Evolutionary conservation across 2,797 vertebrate genomes (phyloP).

Genomic region (Coccyzus lansbergi): DNA sequence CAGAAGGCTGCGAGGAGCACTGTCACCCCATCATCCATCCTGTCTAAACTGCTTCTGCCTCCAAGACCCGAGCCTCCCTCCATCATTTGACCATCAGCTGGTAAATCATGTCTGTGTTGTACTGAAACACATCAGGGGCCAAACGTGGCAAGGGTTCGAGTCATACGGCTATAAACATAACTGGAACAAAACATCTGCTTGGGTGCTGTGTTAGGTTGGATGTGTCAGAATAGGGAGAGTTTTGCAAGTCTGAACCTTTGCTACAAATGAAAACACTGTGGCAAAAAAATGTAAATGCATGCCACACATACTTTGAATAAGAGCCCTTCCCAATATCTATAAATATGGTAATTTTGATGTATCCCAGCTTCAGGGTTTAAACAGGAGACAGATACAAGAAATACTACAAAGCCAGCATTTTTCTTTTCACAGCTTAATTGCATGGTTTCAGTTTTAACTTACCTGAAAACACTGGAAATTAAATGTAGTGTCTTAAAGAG

Average conservation of each 20-base stretch:
- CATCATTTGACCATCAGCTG: not conserved
- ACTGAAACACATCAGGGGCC: not conserved
- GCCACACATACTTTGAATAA: not conserved
- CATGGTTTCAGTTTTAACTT: not conserved
- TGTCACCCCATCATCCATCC: not conserved
- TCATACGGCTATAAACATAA: not conserved
- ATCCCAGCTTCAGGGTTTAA: not conserved
- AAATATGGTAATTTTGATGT: not conserved
- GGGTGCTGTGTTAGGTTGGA: not conserved
- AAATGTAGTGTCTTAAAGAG: not conserved
- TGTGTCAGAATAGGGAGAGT: not conserved
- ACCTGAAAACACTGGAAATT: not conserved
- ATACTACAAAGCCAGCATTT: not conserved
- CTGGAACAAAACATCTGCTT: not conserved
- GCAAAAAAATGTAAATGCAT: slow-evolving; percentile 17
- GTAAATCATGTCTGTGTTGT: not conserved
- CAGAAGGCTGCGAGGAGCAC: not conserved
- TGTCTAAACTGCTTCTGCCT: not conserved
- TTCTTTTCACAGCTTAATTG: not conserved
- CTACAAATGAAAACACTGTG: slow-evolving; percentile 2
- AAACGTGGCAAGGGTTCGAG: not conserved
- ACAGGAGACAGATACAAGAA: not conserved
- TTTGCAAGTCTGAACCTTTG: not conserved
- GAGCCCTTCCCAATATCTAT: not conserved
- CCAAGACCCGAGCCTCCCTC: not conserved